A percentile compares a stretch with the other conserved stretches of the same genome.
Conservation (phyloP, 2,888 invertebrate species). For the Nemurella pictetii region DNA sequence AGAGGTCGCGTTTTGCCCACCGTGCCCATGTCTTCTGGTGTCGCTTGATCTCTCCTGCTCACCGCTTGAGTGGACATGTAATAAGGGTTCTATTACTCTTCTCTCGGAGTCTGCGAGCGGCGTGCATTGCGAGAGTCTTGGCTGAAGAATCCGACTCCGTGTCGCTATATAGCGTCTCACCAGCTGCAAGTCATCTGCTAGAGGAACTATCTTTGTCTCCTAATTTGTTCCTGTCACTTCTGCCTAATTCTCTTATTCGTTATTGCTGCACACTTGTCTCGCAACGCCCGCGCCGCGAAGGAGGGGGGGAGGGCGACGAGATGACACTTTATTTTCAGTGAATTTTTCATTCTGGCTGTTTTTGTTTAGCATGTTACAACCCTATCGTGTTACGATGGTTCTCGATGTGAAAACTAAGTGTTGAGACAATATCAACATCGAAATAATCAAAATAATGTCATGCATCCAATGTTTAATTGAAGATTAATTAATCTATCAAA, state of each 20-base stretch:
- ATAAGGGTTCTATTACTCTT: conserved; percentile 31
- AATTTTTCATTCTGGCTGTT: neutral
- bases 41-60: conserved; percentile 24
- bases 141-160: conserved; percentile 5
- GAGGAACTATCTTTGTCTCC: conserved; percentile 28
- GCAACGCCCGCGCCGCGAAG: neutral
- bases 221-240: conserved; percentile 38
- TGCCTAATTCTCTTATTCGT: conserved; percentile 35
- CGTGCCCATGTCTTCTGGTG: neutral
- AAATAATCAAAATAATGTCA: neutral
- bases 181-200: conserved; percentile 38
- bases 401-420: neutral
- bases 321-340: neutral
- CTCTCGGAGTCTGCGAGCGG: neutral
- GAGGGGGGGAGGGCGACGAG: neutral
- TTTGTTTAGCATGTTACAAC: neutral
- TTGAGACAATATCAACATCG: neutral
- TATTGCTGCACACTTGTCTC: conserved; percentile 33
- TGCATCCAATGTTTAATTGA: neutral
- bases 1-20: neutral
- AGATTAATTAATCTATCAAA: neutral
- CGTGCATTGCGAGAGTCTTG: neutral
- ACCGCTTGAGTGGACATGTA: conserved; percentile 29
- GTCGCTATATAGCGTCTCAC: conserved; percentile 3
- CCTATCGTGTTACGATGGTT: neutral